These are phyloP conservation scores for Struthio camelus DNA, from an alignment of 2,113 vertebrate genomes.

Conservation along the genomic window DNA sequence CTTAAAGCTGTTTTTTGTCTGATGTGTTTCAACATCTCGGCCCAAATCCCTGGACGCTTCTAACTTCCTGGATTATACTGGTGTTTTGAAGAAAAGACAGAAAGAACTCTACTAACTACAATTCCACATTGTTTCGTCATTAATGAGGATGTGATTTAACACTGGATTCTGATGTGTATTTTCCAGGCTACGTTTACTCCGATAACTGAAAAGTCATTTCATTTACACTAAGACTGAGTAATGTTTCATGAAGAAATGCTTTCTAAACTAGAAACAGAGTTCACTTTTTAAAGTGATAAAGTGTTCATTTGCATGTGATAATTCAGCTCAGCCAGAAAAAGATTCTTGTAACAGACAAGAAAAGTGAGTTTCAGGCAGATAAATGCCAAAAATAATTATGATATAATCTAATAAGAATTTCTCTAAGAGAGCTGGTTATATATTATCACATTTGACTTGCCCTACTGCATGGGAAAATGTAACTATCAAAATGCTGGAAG, in stretches of 20 bases:
- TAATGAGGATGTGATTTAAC: neutral
- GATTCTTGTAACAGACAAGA: constrained; percentile 15
- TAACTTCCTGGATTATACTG: constrained; percentile 37
- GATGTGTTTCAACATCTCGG: constrained; percentile 44
- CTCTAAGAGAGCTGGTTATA: neutral
- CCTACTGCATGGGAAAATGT: constrained; percentile 27
- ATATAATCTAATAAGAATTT: constrained; percentile 43
- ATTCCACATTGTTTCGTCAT: constrained; percentile 14
- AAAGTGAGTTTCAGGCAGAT: constrained; percentile 25
- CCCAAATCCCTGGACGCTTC: constrained; percentile 18
- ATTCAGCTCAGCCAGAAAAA: constrained; percentile 39
- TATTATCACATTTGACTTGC: neutral
- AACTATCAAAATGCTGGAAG: constrained; percentile 2
- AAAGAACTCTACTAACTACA: neutral
- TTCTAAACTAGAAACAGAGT: neutral
- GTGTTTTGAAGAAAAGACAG: constrained; percentile 14
- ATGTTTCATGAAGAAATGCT: constrained; percentile 13
- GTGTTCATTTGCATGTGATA: neutral
- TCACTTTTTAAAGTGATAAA: constrained; percentile 40
- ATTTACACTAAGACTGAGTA: constrained; percentile 13
- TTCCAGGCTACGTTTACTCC: constrained; percentile 25
- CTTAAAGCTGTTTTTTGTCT: neutral
- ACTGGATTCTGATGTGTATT: neutral
- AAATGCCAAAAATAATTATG: constrained; percentile 59
- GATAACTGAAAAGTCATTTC: neutral